Evolutionary conservation across 2,113 vertebrate species (phyloP), one percentile per base, ranked within the genome.

Genomic region (Elephantulus edwardii): DNA sequence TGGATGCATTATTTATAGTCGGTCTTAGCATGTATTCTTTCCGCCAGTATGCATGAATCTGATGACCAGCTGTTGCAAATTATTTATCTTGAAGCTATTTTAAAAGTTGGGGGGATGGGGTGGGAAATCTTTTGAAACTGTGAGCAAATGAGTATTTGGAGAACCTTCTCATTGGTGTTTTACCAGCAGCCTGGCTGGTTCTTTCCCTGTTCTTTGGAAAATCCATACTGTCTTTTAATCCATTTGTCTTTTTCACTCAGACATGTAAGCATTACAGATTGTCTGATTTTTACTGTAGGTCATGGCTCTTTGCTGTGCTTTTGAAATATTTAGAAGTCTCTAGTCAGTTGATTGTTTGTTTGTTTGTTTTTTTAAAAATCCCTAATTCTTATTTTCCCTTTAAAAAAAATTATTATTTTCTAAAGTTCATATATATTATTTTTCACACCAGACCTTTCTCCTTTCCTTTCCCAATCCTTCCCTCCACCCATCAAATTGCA

Each of bases 1-100:
- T 64, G 78, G 72, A 46, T 94, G 17, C 62, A 92, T 92, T 96
- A 80, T 91, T 95, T 87, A 94, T 52, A 70, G 76, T 78, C 33
- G 16, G 40, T 44, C 50, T 88, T 33, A 70, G 83, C 17, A 72
- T 13, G 2, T 8, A 48, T n/a, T 64, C 66, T 56, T 84, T 68
- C 56, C 19, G 2, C 5, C 71, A 78, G 54, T 19, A 16, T 9
- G 3, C 7, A 11, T 24, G 79, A 74, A 22, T 52, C 54, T 52
- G 66, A 35, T 52, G 90, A 48, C 82, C 54, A 91, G 91, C 88
- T 94, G 91, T 85, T 68, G 77, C 35, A 60, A 56, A 86, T 40
- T 52, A 50, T 60, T 77, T 83, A 64, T 64, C 64, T n/a, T 62
- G 42, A 77, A 93, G 68, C 54, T 80, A n/a, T 89, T 94, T 93